These are phyloP conservation scores for Pogonus chalceus DNA, from an alignment of 1,140 invertebrate genomes.

Conservation along the genomic window DNA sequence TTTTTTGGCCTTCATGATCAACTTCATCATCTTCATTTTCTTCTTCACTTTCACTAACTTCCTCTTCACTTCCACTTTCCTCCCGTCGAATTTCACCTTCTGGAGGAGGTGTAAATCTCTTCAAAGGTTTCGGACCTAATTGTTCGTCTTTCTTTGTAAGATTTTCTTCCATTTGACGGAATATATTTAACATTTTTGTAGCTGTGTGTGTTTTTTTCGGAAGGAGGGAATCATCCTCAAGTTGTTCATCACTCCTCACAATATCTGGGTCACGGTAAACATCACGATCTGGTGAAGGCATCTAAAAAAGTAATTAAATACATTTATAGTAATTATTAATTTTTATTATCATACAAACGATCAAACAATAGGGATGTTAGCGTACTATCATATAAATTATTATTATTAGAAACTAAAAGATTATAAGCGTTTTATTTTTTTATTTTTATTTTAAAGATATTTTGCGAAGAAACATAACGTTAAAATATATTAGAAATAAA, in stretches of 20 bases:
- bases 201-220: conserved; percentile 63
- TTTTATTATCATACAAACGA: too few species aligned
- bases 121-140: conserved; percentile 68
- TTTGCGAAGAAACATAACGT: too few species aligned
- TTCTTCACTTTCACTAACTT: conserved; percentile 36
- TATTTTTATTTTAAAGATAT: too few species aligned
- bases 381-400: too few species aligned
- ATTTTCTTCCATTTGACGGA: conserved; percentile 76
- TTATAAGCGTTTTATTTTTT: too few species aligned
- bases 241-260: conserved; percentile 52
- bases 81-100: conserved; percentile 48
- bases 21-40: conserved; percentile 50
- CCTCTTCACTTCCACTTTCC: conserved; percentile 38
- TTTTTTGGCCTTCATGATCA: conserved; percentile 40
- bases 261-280: conserved; percentile 66
- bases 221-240: conserved; percentile 44
- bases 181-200: conserved; percentile 72
- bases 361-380: too few species aligned
- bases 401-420: too few species aligned
- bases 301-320: conserved; percentile 23
- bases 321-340: too few species aligned
- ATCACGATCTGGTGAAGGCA: conserved; percentile 61
- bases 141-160: conserved; percentile 45
- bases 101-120: conserved; percentile 79
- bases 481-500: too few species aligned